Evolutionary conservation across 2,888 invertebrate species (phyloP).

Genomic region (Dioctria rufipes): DNA sequence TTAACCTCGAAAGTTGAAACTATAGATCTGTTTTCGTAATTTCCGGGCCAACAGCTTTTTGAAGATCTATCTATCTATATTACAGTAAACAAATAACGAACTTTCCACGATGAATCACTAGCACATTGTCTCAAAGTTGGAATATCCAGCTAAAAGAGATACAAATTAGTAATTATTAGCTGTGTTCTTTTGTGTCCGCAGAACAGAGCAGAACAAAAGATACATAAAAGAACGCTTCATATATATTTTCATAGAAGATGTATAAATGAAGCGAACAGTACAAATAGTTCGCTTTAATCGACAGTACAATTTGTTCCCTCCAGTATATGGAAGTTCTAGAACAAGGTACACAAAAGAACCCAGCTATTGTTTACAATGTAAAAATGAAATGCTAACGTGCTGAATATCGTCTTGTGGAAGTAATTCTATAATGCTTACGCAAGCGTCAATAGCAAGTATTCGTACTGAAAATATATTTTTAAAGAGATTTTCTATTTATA

Average conservation of each 20-base stretch:
- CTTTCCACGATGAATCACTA: constrained; percentile 88
- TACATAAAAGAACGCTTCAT: too few species aligned
- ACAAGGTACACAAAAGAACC: too few species aligned
- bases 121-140: constrained; percentile 94
- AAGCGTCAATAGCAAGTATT: constrained; percentile 96
- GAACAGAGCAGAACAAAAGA: too few species aligned
- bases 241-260: too few species aligned
- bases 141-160: constrained; percentile 86
- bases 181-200: too few species aligned
- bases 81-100: constrained; percentile 91
- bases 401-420: constrained; percentile 88
- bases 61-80: constrained; percentile 90
- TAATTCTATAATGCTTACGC: constrained; percentile 93
- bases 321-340: too few species aligned
- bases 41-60: constrained; percentile 96
- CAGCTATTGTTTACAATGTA: background rate
- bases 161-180: too few species aligned
- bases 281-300: too few species aligned
- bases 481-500: too few species aligned
- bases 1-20: constrained; percentile 84
- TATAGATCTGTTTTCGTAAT: constrained; percentile 94
- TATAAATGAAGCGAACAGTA: too few species aligned
- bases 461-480: constrained; percentile 92
- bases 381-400: constrained; percentile 68
- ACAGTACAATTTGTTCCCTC: too few species aligned